Percentiles rank a stretch among this genome's conserved stretches.
Conservation (phyloP, 2,113 vertebrate genomes). For the Brachypteracias leptosomus region DNA sequence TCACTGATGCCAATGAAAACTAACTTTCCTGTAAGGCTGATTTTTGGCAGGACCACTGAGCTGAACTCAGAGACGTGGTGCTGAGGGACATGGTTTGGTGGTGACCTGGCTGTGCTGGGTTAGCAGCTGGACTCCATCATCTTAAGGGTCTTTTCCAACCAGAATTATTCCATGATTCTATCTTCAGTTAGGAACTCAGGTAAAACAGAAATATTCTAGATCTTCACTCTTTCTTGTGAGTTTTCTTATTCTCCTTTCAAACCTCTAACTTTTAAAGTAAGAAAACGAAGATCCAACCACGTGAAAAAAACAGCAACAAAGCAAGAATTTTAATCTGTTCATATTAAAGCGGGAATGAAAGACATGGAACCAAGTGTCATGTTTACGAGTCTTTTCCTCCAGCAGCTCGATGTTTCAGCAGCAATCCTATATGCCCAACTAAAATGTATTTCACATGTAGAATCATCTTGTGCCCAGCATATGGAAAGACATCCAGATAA, state of each 20-base stretch:
- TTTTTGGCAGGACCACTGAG: not conserved
- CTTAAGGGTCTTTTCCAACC: not conserved
- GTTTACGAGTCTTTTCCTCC: not conserved
- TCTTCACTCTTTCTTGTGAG: not conserved
- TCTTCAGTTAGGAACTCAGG: not conserved
- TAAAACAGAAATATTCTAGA: not conserved
- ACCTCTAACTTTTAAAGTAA: not conserved
- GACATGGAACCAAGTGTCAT: not conserved
- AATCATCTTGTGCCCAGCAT: not conserved
- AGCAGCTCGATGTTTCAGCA: not conserved
- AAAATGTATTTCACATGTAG: not conserved
- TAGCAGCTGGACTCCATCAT: not conserved
- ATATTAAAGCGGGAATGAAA: not conserved
- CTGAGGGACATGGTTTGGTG: not conserved
- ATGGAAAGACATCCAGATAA: not conserved
- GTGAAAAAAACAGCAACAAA: not conserved
- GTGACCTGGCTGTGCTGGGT: not conserved
- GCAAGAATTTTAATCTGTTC: not conserved
- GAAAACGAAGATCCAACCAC: not conserved
- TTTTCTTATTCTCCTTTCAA: not conserved
- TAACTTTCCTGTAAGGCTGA: not conserved
- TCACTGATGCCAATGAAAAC: not conserved
- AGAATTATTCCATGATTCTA: not conserved
- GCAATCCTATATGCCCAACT: not conserved
- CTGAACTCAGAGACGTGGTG: not conserved